Conservation (phyloP, 2,888 invertebrate species). For the Aquatica leii region DNA sequence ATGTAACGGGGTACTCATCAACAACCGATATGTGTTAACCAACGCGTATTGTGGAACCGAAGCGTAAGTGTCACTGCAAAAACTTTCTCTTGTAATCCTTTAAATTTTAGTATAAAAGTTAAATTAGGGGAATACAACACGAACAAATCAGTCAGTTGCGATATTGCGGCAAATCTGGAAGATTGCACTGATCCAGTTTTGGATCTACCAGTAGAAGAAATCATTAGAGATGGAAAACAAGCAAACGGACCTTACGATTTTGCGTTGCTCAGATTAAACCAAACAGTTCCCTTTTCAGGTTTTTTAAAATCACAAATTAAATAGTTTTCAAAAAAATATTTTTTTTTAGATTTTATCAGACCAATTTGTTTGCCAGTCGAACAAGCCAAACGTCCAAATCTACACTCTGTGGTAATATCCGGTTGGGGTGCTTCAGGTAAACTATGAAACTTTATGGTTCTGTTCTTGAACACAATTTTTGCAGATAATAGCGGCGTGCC, state of each 20-base stretch:
- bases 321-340: neutral
- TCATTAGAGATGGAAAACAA: neutral
- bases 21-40: slow-evolving; percentile 16
- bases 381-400: neutral
- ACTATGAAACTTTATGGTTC: neutral
- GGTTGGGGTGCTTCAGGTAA: slow-evolving; percentile 16
- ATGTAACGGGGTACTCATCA: slow-evolving; percentile 16
- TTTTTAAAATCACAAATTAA: neutral
- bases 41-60: slow-evolving; percentile 10
- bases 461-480: neutral
- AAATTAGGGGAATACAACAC: slow-evolving; percentile 16
- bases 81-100: neutral
- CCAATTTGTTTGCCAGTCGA: slow-evolving; percentile 19
- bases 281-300: neutral
- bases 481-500: slow-evolving; percentile 1
- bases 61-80: slow-evolving; percentile 12
- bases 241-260: slow-evolving; percentile 1
- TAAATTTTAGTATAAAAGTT: slow-evolving; percentile 5
- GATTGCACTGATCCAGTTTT: slow-evolving; percentile 6
- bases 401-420: slow-evolving; percentile 9
- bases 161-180: neutral
- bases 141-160: slow-evolving; percentile 9
- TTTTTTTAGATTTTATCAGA: slow-evolving; percentile 15
- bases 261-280: slow-evolving; percentile 2
- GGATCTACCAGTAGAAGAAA: slow-evolving; percentile 12